A percentile compares a stretch with the other conserved stretches of the same genome.
Conservation (phyloP, 2,113 vertebrate genomes). For the Dipodomys ordii region DNA sequence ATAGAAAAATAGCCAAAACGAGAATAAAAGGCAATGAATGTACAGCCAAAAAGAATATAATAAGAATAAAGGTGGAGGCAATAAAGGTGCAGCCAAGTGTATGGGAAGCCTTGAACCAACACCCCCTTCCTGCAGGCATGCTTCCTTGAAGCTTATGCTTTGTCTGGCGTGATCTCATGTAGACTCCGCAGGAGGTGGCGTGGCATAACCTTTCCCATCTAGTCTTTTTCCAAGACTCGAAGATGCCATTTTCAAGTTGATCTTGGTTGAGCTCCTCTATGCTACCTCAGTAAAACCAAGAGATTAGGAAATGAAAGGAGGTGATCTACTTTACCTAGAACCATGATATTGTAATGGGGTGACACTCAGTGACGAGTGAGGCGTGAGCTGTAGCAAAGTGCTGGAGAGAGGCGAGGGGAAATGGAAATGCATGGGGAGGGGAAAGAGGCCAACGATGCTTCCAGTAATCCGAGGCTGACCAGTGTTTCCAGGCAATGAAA, state of each 20-base stretch:
- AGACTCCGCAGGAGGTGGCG: too few relatives aligned
- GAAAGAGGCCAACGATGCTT: background rate
- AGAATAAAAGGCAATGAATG: too few relatives aligned
- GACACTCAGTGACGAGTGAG: background rate
- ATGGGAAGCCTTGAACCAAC: too few relatives aligned
- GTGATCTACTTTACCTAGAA: background rate
- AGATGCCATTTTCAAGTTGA: background rate
- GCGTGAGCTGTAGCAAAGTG: background rate
- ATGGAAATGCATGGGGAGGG: background rate
- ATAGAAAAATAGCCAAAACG: too few relatives aligned
- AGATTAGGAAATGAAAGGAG: background rate
- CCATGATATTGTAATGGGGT: background rate
- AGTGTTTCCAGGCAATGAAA: background rate
- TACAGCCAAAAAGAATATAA: too few relatives aligned
- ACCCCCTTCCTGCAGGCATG: too few relatives aligned
- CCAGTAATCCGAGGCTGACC: background rate
- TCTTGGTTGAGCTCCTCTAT: fast-evolving
- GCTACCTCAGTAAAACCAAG: background rate
- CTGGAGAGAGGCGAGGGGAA: background rate
- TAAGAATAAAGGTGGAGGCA: too few relatives aligned
- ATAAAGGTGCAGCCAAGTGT: too few relatives aligned
- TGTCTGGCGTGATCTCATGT: too few relatives aligned
- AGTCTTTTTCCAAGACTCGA: background rate
- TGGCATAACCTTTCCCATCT: too few relatives aligned
- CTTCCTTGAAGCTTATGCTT: too few relatives aligned